A percentile compares a stretch with the other conserved stretches of the same genome.
These are phyloP conservation scores for Phaedon cochleariae DNA, from an alignment of 2,888 invertebrate genomes.

Conservation along the genomic window DNA sequence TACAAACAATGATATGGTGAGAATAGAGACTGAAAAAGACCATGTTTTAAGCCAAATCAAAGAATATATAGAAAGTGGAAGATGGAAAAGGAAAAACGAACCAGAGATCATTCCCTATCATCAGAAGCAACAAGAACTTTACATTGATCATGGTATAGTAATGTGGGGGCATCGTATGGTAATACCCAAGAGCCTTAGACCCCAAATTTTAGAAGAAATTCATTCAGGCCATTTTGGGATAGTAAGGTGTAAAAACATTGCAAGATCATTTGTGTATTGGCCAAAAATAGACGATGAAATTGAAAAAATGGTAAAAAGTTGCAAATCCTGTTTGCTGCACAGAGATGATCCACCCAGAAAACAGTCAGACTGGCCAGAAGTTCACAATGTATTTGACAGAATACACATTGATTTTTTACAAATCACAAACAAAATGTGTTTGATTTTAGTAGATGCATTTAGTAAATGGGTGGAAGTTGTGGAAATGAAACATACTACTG, in stretches of 20 bases:
- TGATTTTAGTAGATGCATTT: no score
- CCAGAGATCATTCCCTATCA: not conserved
- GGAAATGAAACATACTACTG: not conserved
- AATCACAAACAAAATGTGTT: conserved; percentile 10
- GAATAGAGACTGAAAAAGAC: conserved; percentile 5
- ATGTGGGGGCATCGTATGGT: conserved; percentile 21
- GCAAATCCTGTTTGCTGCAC: conserved; percentile 11
- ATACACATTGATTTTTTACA: conserved; percentile 24
- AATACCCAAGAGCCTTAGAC: conserved; percentile 4
- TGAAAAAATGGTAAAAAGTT: conserved; percentile 15
- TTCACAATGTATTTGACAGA: conserved; percentile 4
- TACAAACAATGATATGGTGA: conserved; percentile 13
- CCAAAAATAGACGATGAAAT: conserved; percentile 21
- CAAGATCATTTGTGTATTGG: conserved; percentile 21
- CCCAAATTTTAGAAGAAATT: conserved; percentile 4
- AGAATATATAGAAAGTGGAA: conserved; percentile 5
- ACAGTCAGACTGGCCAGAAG: conserved; percentile 5
- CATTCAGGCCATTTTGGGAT: conserved; percentile 18
- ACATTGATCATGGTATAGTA: conserved; percentile 4
- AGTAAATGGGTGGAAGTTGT: conserved; percentile 14
- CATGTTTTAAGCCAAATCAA: conserved; percentile 5
- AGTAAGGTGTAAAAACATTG: conserved; percentile 13
- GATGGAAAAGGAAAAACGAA: conserved; percentile 14
- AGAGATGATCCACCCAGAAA: conserved; percentile 13
- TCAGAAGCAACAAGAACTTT: conserved; percentile 9